Evolutionary conservation across 1,140 invertebrate species (phyloP).

Genomic region (Anthonomus grandis): DNA sequence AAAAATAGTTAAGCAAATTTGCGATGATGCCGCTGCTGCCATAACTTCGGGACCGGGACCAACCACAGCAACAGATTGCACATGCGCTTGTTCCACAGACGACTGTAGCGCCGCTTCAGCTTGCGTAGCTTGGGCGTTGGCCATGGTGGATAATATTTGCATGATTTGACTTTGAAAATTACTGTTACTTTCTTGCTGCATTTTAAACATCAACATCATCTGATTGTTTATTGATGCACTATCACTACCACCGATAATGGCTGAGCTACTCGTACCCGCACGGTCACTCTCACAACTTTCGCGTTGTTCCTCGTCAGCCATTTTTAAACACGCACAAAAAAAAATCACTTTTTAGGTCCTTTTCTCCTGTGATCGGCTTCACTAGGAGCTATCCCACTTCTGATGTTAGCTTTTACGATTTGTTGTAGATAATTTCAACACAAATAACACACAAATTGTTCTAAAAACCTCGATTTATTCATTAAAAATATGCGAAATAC

Average conservation of each 20-base stretch:
- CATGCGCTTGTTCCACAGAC: background rate
- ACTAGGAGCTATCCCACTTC: background rate
- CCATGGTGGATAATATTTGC: constrained; percentile 6
- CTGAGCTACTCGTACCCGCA: no score
- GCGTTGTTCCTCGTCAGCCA: constrained; percentile 3
- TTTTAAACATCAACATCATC: background rate
- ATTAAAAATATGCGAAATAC: no score
- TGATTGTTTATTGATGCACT: background rate
- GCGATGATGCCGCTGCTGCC: no score
- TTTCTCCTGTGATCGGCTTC: constrained; percentile 1
- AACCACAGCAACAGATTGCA: background rate
- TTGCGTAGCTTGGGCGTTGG: constrained; percentile 4
- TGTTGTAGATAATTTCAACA: background rate
- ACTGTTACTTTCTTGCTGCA: constrained; percentile 5
- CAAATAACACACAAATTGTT: no score
- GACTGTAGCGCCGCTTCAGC: no score
- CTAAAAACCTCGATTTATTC: no score
- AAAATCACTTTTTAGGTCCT: constrained; percentile 3
- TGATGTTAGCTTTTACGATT: background rate
- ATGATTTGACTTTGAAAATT: background rate
- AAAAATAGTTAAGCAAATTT: no score
- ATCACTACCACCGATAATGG: background rate
- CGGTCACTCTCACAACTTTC: no score
- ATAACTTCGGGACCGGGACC: background rate
- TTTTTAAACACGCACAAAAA: background rate